phyloP scores from a whole-genome alignment of 2,113 vertebrate genomes.

The Gallinago paraguaiae region DNA sequence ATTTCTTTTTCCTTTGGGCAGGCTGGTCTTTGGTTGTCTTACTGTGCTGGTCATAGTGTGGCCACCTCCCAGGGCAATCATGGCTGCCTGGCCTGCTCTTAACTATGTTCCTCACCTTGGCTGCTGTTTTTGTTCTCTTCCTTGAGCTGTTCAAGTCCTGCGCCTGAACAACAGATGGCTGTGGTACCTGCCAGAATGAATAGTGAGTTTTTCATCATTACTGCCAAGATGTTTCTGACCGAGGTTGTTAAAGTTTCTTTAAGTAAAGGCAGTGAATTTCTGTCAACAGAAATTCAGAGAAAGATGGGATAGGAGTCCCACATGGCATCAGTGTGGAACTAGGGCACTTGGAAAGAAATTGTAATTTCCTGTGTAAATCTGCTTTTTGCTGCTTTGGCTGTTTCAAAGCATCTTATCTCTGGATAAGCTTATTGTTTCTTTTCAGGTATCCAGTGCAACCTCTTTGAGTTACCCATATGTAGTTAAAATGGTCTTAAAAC shows the following conservation, averaged over 20 bases:
- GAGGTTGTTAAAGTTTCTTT: not conserved
- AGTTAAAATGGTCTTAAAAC: not conserved
- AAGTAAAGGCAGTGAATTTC: not conserved
- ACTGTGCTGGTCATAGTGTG: not conserved
- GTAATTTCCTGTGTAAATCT: not conserved
- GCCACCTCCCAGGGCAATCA: not conserved
- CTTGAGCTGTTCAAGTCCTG: not conserved
- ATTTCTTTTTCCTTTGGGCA: not conserved
- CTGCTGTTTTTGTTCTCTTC: not conserved
- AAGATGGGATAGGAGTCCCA: not conserved
- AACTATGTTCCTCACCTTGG: not conserved
- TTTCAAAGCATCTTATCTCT: not conserved
- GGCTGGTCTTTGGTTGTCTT: not conserved
- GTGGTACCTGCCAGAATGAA: not conserved
- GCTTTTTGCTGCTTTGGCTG: not conserved
- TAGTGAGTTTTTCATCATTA: not conserved
- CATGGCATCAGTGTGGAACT: not conserved
- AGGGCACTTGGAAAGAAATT: not conserved
- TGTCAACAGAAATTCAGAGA: not conserved
- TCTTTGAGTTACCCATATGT: not conserved
- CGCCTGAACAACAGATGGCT: not conserved
- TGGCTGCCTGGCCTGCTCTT: not conserved
- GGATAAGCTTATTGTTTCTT: not conserved
- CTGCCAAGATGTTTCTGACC: not conserved
- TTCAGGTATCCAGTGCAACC: not conserved